A percentile compares a stretch with the other conserved stretches of the same genome.
These are phyloP conservation scores for Entomyzon cyanotis DNA, from an alignment of 2,113 vertebrate species.

Conservation along the genomic window DNA sequence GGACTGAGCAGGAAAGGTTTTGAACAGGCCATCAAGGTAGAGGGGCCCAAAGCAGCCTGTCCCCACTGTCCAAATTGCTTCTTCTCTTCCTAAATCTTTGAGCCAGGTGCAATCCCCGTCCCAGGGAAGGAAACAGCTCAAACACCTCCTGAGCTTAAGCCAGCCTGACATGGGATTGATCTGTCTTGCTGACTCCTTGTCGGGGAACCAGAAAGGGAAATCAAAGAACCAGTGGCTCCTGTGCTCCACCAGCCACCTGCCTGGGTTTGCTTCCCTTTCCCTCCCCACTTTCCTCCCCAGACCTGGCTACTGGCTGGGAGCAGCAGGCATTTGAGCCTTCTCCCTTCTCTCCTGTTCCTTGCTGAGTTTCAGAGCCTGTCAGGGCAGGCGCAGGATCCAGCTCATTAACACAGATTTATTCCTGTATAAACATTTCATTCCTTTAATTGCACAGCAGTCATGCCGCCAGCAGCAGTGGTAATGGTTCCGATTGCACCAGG, in stretches of 20 bases:
- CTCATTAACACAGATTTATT: slow-evolving; percentile 50
- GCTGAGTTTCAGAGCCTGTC: neutral
- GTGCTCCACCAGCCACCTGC: neutral
- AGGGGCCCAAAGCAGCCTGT: neutral
- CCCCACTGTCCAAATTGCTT: accelerated
- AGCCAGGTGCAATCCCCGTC: neutral
- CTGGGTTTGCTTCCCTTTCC: neutral
- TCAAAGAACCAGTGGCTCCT: neutral
- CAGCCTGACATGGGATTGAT: neutral
- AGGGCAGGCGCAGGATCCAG: neutral
- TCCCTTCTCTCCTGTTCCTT: neutral
- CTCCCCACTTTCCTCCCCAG: neutral
- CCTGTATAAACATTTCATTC: slow-evolving; percentile 50
- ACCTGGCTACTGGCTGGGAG: neutral
- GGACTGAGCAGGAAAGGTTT: neutral
- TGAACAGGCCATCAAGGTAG: neutral
- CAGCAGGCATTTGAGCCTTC: accelerated
- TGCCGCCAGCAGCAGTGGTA: neutral
- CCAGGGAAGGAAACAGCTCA: neutral
- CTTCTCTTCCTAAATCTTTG: neutral
- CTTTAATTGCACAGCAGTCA: slow-evolving; percentile 41
- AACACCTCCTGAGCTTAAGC: neutral
- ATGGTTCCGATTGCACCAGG: neutral
- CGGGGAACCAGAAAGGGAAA: neutral
- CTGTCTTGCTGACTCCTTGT: neutral